Percentiles rank a stretch among this genome's conserved stretches.
These are phyloP conservation scores for Scelioninae gen. 1 DNA, from an alignment of 2,888 invertebrate genomes.

Conservation along the genomic window DNA sequence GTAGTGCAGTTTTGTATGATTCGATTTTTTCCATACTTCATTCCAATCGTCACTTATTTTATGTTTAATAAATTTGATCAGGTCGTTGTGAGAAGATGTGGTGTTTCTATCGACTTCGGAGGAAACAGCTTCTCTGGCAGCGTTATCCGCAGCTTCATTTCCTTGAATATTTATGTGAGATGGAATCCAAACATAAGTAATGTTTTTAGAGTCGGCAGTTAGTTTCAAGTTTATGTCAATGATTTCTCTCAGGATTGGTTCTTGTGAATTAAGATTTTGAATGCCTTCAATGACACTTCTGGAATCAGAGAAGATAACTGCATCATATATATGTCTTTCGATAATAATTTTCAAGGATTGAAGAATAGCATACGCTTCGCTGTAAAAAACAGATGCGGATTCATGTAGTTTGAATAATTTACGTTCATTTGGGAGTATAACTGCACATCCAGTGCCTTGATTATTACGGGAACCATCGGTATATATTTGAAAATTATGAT, in stretches of 20 bases:
- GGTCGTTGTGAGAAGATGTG: not conserved
- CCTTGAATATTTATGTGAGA: conserved; percentile 15
- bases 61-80: not conserved
- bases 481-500: no score
- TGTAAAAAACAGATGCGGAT: not conserved
- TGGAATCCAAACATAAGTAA: not conserved
- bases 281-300: conserved; percentile 24
- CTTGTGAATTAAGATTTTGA: not conserved
- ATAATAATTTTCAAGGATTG: not conserved
- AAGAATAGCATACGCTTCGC: conserved; percentile 29
- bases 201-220: not conserved
- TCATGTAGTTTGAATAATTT: not conserved
- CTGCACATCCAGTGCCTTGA: conserved; percentile 19
- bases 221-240: not conserved
- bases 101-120: no score
- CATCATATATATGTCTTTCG: not conserved
- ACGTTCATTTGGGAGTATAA: conserved; percentile 9
- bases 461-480: no score
- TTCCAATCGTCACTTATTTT: not conserved
- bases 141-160: conserved; percentile 21
- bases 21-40: not conserved
- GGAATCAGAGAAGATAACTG: conserved; percentile 19
- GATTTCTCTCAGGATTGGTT: not conserved
- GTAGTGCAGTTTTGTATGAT: not conserved
- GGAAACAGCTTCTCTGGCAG: not conserved